phyloP scores from a whole-genome alignment of 2,113 vertebrate genomes.

The Crotalus viridis region DNA sequence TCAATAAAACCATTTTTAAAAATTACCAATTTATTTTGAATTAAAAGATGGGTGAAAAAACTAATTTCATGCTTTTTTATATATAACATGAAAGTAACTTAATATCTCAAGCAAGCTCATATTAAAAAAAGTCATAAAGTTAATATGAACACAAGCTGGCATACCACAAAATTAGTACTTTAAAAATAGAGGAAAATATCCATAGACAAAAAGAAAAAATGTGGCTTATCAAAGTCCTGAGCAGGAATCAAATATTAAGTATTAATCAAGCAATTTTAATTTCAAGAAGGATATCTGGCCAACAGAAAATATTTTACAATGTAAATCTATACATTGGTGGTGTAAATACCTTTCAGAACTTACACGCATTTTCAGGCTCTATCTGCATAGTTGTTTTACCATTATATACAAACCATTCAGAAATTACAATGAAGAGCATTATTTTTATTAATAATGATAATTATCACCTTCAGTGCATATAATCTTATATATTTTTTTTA shows the following conservation, averaged over 20 bases:
- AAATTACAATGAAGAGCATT: background rate
- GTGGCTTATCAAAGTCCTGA: background rate
- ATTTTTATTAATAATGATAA: background rate
- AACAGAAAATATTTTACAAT: background rate
- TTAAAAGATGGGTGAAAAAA: background rate
- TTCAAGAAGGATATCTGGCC: background rate
- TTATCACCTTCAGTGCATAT: background rate
- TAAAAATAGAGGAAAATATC: conserved; percentile 22
- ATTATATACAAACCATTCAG: background rate
- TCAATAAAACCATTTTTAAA: background rate
- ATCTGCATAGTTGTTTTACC: background rate
- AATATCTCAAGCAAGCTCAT: rapidly evolving
- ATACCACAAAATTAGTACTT: background rate
- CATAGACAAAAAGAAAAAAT: conserved; percentile 21
- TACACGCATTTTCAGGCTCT: background rate
- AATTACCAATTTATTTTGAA: background rate
- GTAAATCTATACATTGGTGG: background rate
- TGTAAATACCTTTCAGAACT: background rate
- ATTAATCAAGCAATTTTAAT: conserved; percentile 15
- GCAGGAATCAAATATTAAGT: conserved; percentile 39
- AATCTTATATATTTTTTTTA: background rate
- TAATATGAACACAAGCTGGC: background rate
- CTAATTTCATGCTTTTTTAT: background rate
- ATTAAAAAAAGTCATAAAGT: background rate
- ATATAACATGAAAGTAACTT: background rate